Evolutionary conservation across 2,888 invertebrate species (phyloP).

Genomic region (Phyto melanocephala): DNA sequence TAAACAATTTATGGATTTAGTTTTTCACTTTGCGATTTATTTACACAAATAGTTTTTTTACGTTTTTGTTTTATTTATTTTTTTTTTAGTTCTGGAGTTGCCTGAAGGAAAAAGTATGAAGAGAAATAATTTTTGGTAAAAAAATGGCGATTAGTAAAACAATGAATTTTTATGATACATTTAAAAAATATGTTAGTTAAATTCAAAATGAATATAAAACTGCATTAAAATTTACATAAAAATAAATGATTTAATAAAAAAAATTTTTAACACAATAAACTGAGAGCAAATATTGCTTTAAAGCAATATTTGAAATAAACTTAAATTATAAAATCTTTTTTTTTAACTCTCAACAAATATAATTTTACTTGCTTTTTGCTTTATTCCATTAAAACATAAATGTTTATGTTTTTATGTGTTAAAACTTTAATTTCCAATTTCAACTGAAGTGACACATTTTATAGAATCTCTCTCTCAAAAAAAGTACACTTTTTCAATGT

Average conservation of each 20-base stretch:
- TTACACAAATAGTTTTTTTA: conserved; percentile 1
- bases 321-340: too few relatives aligned
- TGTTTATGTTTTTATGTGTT: not conserved
- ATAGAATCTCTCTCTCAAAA: too few relatives aligned
- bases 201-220: too few relatives aligned
- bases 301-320: too few relatives aligned
- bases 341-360: not conserved
- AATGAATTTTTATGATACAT: conserved; percentile 51
- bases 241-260: not conserved
- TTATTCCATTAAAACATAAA: too few relatives aligned
- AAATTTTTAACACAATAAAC: not conserved
- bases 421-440: not conserved
- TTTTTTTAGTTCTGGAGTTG: conserved; percentile 66
- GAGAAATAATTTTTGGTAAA: conserved; percentile 65
- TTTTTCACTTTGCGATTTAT: conserved; percentile 35
- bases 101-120: conserved; percentile 75
- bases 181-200: conserved; percentile 25
- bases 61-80: conserved; percentile 36
- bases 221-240: too few relatives aligned
- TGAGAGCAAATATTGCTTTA: not conserved
- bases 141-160: conserved; percentile 73
- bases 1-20: conserved; percentile 34
- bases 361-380: not conserved
- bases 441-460: conserved; percentile 24
- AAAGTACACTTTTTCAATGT: not conserved